These are phyloP conservation scores for Pararge aegeria DNA, from an alignment of 1,140 invertebrate species.

Conservation along the genomic window DNA sequence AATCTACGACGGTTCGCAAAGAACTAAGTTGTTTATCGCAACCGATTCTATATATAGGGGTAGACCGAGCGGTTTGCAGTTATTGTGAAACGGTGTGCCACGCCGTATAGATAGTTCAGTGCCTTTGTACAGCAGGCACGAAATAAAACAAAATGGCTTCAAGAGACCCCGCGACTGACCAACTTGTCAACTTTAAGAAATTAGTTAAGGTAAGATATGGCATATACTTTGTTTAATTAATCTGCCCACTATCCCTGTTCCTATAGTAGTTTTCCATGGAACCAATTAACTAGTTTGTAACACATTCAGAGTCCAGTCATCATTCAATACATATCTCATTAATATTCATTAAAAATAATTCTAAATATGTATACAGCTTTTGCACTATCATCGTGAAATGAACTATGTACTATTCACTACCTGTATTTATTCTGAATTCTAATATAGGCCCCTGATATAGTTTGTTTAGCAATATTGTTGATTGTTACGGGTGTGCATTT, in stretches of 20 bases:
- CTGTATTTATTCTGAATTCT: neutral
- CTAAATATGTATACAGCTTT: neutral
- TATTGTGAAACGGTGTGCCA: slow-evolving; percentile 59
- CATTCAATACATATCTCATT: no score
- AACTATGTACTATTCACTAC: neutral
- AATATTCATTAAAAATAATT: no score
- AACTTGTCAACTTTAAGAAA: slow-evolving; percentile 85
- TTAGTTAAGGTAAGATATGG: slow-evolving; percentile 79
- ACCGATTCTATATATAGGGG: slow-evolving; percentile 60
- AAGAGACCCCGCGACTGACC: slow-evolving; percentile 84
- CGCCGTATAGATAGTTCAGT: slow-evolving; percentile 45
- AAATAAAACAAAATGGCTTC: slow-evolving; percentile 76
- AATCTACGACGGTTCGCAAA: neutral
- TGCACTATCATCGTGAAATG: neutral
- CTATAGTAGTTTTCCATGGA: neutral
- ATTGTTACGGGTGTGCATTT: no score
- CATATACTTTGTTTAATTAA: neutral
- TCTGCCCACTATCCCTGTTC: no score
- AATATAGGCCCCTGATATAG: no score
- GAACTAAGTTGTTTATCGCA: slow-evolving; percentile 57
- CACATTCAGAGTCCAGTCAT: neutral
- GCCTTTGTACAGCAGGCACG: slow-evolving; percentile 1
- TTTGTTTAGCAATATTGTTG: no score
- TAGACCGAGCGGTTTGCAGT: slow-evolving; percentile 27
- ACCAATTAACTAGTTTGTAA: neutral